Evolutionary conservation across 2,888 invertebrate species (phyloP), one percentile per base, ranked within the genome.

Genomic region (Cryptosula pallasiana): DNA sequence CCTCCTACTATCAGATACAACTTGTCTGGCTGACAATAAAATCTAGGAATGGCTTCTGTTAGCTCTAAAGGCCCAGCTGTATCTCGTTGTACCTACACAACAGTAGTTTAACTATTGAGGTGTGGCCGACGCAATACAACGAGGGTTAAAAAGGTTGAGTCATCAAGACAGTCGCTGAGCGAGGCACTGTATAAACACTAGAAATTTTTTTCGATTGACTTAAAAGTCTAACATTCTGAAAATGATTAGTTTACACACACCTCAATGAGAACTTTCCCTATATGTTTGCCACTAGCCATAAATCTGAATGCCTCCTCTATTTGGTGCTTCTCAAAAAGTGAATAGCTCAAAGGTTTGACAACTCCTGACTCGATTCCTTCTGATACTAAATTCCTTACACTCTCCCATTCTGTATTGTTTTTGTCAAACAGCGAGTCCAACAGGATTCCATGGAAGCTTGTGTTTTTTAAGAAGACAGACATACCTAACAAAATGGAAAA

Each of bases 201-300:
- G n/a, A n/a, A n/a, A n/a, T n/a, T n/a, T n/a, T n/a, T n/a, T n/a
- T n/a, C n/a, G n/a, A n/a, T n/a, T n/a, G n/a, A n/a, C n/a, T n/a
- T n/a, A n/a, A n/a, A n/a, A n/a, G n/a, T n/a, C n/a, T 45, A 45
- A 45, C 9, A 45, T 45, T 13, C 20, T 13, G 20, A 13, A 20
- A 45, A 45, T 20, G 20, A 20, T 45, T 13, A 45, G 5, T 13
- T 20, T 45, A 45, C n/a, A 36, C 74, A 69, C 75, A 86, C 84
- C 80, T 95, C 92, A 76, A 98, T 86, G 71, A 97, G 85, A 71
- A 98, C 97, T 88, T 98, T 98, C 78, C 98, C 98, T 80, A 97
- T 94, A 86, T 98, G 98, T 84, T 94, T 95, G 74, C 98, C 98
- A 9, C 94, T 91, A 23, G 96, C 97, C 95, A 98, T 97, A 86